Conservation (phyloP, 2,113 vertebrate species). For the Rhinoderma darwinii region DNA sequence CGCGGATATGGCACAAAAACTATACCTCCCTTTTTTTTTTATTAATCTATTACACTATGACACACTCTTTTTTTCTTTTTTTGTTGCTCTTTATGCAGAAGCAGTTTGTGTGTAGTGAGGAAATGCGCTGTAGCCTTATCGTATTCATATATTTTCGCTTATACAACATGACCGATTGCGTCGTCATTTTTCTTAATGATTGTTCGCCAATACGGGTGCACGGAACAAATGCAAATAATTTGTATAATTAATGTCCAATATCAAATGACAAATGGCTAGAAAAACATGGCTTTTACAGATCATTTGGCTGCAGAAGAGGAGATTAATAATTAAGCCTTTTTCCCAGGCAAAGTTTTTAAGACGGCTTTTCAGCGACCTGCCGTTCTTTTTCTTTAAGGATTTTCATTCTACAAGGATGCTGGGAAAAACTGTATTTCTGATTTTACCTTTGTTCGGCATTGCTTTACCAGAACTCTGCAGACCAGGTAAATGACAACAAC, state of each 20-base stretch:
- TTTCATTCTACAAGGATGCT: constrained; percentile 73
- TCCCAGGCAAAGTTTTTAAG: constrained; percentile 72
- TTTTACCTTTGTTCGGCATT: constrained; percentile 65
- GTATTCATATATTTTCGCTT: too few species aligned
- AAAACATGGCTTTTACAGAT: constrained; percentile 62
- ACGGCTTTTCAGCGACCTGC: constrained; percentile 62
- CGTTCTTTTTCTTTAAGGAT: constrained; percentile 64
- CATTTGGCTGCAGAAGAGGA: constrained; percentile 65
- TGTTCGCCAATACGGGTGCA: background rate
- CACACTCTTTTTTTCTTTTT: too few species aligned
- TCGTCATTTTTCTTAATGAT: background rate
- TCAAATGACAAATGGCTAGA: constrained; percentile 63
- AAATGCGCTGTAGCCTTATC: too few species aligned
- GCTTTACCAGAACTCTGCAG: constrained; percentile 70
- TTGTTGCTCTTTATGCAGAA: too few species aligned
- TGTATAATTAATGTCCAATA: constrained; percentile 28
- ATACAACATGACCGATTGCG: too few species aligned
- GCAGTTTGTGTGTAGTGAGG: too few species aligned
- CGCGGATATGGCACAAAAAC: too few species aligned
- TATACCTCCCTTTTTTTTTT: too few species aligned
- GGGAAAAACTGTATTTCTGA: constrained; percentile 66
- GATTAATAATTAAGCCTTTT: constrained; percentile 78
- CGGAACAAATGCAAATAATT: constrained; percentile 15
- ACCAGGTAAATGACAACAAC: constrained; percentile 68
- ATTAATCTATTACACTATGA: too few species aligned